These are phyloP conservation scores for Drosophila lowei DNA, from an alignment of 1,140 invertebrate species.

Conservation along the genomic window DNA sequence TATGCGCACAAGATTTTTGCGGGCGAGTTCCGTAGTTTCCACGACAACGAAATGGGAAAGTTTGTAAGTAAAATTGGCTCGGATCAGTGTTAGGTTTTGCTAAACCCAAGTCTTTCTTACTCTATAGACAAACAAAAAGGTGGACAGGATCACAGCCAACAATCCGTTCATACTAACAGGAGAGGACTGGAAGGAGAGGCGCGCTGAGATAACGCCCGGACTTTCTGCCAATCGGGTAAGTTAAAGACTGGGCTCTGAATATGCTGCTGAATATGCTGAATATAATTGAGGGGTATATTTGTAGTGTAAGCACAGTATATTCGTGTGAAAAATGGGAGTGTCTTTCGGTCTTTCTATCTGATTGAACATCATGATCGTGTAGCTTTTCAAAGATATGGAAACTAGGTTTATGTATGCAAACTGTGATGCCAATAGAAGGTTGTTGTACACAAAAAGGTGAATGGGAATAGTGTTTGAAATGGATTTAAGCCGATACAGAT, in stretches of 20 bases:
- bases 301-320: too few species aligned
- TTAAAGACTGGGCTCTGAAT: background rate
- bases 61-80: slow-evolving; percentile 29
- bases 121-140: slow-evolving; percentile 59
- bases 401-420: too few species aligned
- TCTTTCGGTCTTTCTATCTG: too few species aligned
- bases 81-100: background rate
- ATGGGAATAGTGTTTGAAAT: too few species aligned
- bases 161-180: slow-evolving; percentile 83
- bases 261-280: too few species aligned
- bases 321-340: too few species aligned
- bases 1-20: slow-evolving; percentile 83
- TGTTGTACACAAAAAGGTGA: too few species aligned
- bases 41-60: slow-evolving; percentile 59
- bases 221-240: slow-evolving; percentile 83
- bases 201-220: slow-evolving; percentile 84
- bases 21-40: slow-evolving; percentile 83
- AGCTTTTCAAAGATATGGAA: too few species aligned
- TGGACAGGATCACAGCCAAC: slow-evolving; percentile 78
- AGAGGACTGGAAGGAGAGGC: slow-evolving; percentile 85
- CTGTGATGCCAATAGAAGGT: too few species aligned
- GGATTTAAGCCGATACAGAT: too few species aligned
- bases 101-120: background rate
- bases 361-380: too few species aligned
- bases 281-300: too few species aligned